A percentile compares a stretch with the other conserved stretches of the same genome.
These are phyloP conservation scores for Agrochola litura DNA, from an alignment of 2,888 invertebrate genomes.

Conservation along the genomic window DNA sequence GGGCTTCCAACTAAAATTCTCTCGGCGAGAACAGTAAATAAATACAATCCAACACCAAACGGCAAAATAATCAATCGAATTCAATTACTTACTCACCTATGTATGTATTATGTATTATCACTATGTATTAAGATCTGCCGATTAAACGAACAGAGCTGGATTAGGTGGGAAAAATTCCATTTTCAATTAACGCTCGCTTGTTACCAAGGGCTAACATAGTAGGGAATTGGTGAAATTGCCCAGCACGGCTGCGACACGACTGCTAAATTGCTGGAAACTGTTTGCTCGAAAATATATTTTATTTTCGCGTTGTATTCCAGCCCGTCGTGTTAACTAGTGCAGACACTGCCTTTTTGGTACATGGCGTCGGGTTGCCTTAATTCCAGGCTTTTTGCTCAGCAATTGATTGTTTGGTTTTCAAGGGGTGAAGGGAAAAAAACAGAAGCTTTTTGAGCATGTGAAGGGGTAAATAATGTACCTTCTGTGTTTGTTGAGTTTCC, in stretches of 20 bases:
- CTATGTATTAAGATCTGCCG: slow-evolving; percentile 62
- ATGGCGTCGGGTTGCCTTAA: slow-evolving; percentile 75
- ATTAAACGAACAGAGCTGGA: slow-evolving; percentile 73
- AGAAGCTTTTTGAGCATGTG: background rate
- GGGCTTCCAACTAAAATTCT: slow-evolving; percentile 14
- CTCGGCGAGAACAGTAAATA: slow-evolving; percentile 7
- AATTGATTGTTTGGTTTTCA: slow-evolving; percentile 61
- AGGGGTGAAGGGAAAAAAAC: slow-evolving; percentile 6
- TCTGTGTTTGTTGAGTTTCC: background rate
- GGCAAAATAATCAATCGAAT: slow-evolving; percentile 45
- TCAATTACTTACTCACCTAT: slow-evolving; percentile 50
- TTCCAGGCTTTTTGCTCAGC: slow-evolving; percentile 69
- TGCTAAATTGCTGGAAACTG: slow-evolving; percentile 80
- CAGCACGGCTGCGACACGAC: slow-evolving; percentile 75
- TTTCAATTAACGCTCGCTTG: slow-evolving; percentile 88
- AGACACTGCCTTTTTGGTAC: slow-evolving; percentile 78
- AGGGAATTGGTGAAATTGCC: slow-evolving; percentile 77
- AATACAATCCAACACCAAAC: slow-evolving; percentile 15
- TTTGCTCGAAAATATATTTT: slow-evolving; percentile 76
- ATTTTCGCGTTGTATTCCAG: slow-evolving; percentile 80
- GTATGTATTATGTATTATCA: too few species aligned
- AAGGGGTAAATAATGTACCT: slow-evolving; percentile 9
- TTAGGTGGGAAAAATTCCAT: slow-evolving; percentile 84
- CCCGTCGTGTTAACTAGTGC: slow-evolving; percentile 77
- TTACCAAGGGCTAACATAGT: slow-evolving; percentile 76